Evolutionary conservation across 1,140 invertebrate species (phyloP).

Genomic region (Nasonia giraulti): DNA sequence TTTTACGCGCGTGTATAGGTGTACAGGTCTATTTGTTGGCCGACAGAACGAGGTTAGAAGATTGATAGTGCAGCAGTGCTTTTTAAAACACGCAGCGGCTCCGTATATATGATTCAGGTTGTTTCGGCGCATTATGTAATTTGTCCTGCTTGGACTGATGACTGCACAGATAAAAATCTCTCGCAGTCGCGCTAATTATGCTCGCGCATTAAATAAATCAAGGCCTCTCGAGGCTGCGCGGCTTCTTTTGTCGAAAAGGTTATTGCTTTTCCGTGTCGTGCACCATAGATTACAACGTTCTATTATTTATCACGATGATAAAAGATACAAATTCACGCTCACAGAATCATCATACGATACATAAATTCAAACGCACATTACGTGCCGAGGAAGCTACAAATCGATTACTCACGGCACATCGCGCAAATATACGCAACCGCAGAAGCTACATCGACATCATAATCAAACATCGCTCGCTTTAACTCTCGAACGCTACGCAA

Average conservation of each 20-base stretch:
- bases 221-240: not conserved
- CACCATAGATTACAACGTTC: too few relatives aligned
- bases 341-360: too few relatives aligned
- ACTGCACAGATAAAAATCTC: slow-evolving; percentile 7
- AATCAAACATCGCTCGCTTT: not conserved
- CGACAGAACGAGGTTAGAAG: not conserved
- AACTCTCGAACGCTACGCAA: not conserved
- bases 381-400: not conserved
- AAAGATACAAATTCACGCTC: too few relatives aligned
- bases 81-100: not conserved
- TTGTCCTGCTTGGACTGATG: not conserved
- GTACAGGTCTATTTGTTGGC: not conserved
- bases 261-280: not conserved
- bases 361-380: not conserved
- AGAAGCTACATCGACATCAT: not conserved
- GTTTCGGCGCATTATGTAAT: not conserved
- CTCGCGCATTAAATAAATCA: not conserved
- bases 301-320: too few relatives aligned
- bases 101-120: not conserved
- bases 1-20: not conserved
- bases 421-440: not conserved
- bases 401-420: not conserved
- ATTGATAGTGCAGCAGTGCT: not conserved
- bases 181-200: not conserved
- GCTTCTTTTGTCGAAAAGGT: not conserved